Evolutionary conservation across 2,888 invertebrate genomes (phyloP).

Genomic region (Ormyrus thymus): DNA sequence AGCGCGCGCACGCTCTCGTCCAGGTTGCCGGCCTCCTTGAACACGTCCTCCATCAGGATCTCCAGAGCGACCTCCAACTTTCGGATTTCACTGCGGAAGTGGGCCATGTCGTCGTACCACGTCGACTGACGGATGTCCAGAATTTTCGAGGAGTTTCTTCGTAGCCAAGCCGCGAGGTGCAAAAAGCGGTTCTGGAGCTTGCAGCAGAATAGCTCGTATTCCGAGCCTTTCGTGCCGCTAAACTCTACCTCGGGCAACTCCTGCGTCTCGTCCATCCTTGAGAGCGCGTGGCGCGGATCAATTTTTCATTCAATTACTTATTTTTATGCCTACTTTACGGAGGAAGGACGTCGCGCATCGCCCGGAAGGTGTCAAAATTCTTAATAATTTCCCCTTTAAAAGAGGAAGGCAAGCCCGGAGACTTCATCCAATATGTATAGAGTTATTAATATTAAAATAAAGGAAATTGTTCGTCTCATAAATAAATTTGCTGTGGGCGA

Average conservation of each 20-base stretch:
- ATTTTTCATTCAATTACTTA: no score
- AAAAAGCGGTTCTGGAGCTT: slow-evolving; percentile 86
- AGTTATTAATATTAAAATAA: neutral
- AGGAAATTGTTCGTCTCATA: neutral
- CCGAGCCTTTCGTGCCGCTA: slow-evolving; percentile 83
- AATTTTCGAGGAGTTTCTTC: slow-evolving; percentile 79
- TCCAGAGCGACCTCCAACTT: slow-evolving; percentile 87
- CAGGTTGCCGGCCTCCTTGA: slow-evolving; percentile 86
- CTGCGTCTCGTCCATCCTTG: slow-evolving; percentile 83
- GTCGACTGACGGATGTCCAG: slow-evolving; percentile 86
- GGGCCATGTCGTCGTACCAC: slow-evolving; percentile 88
- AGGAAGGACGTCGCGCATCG: no score
- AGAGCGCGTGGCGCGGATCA: neutral
- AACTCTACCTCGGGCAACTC: slow-evolving; percentile 84
- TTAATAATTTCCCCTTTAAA: no score
- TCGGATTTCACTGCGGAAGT: slow-evolving; percentile 79
- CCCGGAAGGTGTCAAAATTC: no score
- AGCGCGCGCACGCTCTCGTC: slow-evolving; percentile 88
- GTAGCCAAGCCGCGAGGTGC: slow-evolving; percentile 72
- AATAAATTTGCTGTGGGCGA: no score
- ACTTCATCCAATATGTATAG: no score
- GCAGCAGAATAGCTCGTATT: slow-evolving; percentile 82
- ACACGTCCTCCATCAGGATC: slow-evolving; percentile 86
- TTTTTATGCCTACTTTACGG: no score
- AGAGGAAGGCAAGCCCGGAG: no score